These are phyloP conservation scores for Pteropus rufus DNA, from an alignment of 2,797 vertebrate species.

Conservation along the genomic window DNA sequence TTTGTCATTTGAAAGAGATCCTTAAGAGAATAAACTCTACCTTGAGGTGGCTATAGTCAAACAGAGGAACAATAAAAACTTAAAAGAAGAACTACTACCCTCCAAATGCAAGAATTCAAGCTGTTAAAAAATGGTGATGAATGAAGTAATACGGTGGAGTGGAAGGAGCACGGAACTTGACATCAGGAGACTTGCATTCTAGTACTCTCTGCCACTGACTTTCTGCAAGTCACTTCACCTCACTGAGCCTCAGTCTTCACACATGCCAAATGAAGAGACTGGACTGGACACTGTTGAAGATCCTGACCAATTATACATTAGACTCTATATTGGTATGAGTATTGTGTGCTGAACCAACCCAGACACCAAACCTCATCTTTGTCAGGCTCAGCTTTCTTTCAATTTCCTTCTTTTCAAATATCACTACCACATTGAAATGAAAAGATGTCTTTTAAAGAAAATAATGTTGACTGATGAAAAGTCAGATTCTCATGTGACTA, in stretches of 20 bases:
- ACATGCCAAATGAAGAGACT: neutral
- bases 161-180: too few relatives aligned
- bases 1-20: neutral
- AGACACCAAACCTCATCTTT: neutral
- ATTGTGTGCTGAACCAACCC: neutral
- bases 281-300: neutral
- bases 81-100: neutral
- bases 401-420: constrained; percentile 1
- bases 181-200: neutral
- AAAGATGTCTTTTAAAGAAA: neutral
- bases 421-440: neutral
- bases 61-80: neutral
- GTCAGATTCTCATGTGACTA: neutral
- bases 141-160: neutral
- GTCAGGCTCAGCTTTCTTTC: neutral
- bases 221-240: neutral
- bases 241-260: neutral
- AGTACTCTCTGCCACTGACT: neutral
- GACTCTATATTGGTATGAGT: neutral
- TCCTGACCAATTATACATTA: neutral
- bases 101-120: neutral
- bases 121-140: neutral
- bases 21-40: neutral
- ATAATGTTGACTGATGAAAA: neutral
- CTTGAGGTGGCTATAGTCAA: neutral